Base-by-base conservation (phyloP, 2,797 vertebrate species). In the Enteromius anoplus region DNA sequence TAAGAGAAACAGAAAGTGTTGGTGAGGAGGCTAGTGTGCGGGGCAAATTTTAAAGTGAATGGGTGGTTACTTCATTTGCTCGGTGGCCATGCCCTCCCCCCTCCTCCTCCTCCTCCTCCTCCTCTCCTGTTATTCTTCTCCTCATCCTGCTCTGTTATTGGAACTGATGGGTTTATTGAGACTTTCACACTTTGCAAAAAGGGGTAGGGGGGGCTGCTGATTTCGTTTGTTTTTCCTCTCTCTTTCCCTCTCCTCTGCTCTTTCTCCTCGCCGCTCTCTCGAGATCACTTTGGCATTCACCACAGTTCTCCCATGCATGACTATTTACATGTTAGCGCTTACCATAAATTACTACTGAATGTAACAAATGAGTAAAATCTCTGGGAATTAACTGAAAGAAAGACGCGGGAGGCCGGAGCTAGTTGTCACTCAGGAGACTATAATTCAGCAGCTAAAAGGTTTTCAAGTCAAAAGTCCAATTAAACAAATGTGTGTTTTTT, bases 91-190 rank as follows among this genome's bases (percentile, higher is more conserved):
- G 85, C 87, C 90, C 92, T 90, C 91, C 90, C 62, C 62, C 32
- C 14, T 1, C 26, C 89, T 85, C 90, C 89, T 72, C 40, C 69
- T 81, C 51, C 49, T 7, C 91, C 45, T 72, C 32, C 77, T 81
- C 68, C 78, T 93, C 68, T 91, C 93, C 92, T 94, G 92, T 92
- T 95, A 94, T 90, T 93, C 93, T 94, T 97, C 97, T 96, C 96
- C 96, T 96, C 95, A 95, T 94, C 93, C 95, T 93, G 92, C 84
- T 85, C 95, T 94, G 95, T 97, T 97, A 96, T 97, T 96, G 95
- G 95, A 97, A 96, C 96, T 98, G 97, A 98, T 98, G 95, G 96
- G 95, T 97, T 98, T 97, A 97, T 97, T 96, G 96, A 95, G 96
- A 96, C 96, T 97, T 97, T 97, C 96, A 95, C 97, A 97, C 96